A percentile compares a stretch with the other conserved stretches of the same genome.
These are phyloP conservation scores for Tetragnatha versicolor DNA, from an alignment of 1,140 invertebrate species.

Conservation along the genomic window DNA sequence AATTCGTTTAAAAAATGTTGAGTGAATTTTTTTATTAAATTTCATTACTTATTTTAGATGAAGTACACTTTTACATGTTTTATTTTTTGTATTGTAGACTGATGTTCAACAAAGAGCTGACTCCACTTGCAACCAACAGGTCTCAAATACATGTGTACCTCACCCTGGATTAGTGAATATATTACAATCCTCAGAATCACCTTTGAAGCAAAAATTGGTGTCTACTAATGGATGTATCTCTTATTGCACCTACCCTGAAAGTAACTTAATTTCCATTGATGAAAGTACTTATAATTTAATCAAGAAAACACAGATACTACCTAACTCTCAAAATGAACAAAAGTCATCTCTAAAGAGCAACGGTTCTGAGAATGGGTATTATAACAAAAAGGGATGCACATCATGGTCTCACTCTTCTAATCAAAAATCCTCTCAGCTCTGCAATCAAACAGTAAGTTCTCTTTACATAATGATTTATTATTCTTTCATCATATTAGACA, in stretches of 20 bases:
- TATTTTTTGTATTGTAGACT: not conserved
- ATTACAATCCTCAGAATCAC: not conserved
- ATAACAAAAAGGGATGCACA: not conserved
- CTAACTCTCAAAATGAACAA: not conserved
- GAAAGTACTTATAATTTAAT: too few relatives aligned
- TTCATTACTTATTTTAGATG: not conserved
- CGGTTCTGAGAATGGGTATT: not conserved
- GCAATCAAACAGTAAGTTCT: conserved; percentile 1
- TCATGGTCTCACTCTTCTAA: not conserved
- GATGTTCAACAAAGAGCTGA: conserved; percentile 4
- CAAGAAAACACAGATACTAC: not conserved
- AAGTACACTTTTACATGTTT: not conserved
- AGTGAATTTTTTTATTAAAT: not conserved
- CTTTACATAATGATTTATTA: not conserved
- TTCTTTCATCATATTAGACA: not conserved
- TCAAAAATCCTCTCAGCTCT: not conserved
- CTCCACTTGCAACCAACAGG: not conserved
- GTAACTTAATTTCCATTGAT: too few relatives aligned
- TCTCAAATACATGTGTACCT: not conserved
- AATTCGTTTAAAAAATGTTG: not conserved
- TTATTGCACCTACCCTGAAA: not conserved
- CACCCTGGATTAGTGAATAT: not conserved
- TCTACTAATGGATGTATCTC: not conserved
- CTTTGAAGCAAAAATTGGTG: not conserved
- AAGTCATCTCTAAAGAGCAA: not conserved